Conservation (phyloP, 2,797 vertebrate species). For the Thamnophis elegans region DNA sequence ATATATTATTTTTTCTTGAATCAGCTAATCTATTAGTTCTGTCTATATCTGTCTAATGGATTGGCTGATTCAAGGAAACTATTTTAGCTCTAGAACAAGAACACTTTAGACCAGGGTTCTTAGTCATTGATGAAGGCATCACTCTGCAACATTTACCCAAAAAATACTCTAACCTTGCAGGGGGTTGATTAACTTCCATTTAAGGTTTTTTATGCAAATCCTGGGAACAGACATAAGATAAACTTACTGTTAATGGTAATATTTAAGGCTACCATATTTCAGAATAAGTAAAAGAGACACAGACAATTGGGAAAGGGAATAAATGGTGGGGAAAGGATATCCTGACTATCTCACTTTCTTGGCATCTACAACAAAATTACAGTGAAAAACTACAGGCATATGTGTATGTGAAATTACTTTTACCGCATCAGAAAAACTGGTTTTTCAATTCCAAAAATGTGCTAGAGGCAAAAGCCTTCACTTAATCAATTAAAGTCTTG, state of each 20-base stretch:
- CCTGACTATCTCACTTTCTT: neutral
- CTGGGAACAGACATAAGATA: neutral
- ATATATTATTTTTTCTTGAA: neutral
- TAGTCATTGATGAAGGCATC: neutral
- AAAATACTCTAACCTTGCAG: neutral
- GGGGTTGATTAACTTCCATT: neutral
- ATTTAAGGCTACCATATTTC: neutral
- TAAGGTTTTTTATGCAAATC: neutral
- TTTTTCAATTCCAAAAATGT: neutral
- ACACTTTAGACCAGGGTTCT: neutral
- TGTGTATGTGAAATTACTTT: neutral
- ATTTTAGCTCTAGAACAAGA: neutral
- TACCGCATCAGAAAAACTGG: neutral
- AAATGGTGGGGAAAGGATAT: neutral
- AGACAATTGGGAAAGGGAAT: neutral
- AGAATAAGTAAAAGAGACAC: neutral
- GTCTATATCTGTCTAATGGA: neutral
- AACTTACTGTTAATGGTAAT: neutral
- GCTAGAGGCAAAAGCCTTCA: neutral
- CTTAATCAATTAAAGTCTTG: neutral
- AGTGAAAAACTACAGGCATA: neutral
- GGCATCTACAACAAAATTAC: neutral
- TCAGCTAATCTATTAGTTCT: neutral
- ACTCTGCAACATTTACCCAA: neutral
- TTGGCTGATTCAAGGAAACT: neutral